These are phyloP conservation scores for chimpanzee (Pan troglodytes) DNA, from an alignment of 2,113 vertebrate genomes.

Conservation along the genomic window NHGRI_mPanTro3-v2.1_pri NC_072418.2:52282501-52283000, in stretches of 20 bases:
- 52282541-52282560: neutral
- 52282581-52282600: neutral
- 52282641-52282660: neutral
- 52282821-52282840: neutral
- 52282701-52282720: neutral
- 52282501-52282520: neutral
- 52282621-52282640: neutral
- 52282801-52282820: neutral
- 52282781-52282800: neutral
- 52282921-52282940: neutral
- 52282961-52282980: neutral
- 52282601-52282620: neutral
- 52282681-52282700: neutral
- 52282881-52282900: neutral
- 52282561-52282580: neutral
- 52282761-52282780: neutral
- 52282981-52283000: no score
- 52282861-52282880: neutral
- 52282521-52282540: neutral
- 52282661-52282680: neutral
- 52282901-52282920: neutral
- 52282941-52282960: neutral
- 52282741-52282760: neutral
- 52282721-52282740: neutral
- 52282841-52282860: neutral